Percentiles rank a stretch among this genome's conserved stretches.
Evolutionary conservation across 2,113 vertebrate genomes (phyloP).

Genomic region (Myanophis thanlyinensis): DNA sequence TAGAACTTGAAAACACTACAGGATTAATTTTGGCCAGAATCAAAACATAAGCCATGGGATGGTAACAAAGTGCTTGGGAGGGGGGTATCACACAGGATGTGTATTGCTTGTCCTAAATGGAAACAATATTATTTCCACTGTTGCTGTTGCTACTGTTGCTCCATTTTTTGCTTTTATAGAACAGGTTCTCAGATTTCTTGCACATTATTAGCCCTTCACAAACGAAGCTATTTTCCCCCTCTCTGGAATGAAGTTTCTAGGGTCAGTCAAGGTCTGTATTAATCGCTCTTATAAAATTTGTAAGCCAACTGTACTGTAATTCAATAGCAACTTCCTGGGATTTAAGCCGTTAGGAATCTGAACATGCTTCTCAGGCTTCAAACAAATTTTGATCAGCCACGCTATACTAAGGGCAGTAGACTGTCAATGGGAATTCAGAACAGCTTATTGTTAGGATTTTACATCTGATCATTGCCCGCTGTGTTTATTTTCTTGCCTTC

Average conservation of each 20-base stretch:
- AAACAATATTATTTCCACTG: not conserved
- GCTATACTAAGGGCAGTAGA: not conserved
- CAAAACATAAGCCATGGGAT: not conserved
- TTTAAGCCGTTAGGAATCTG: not conserved
- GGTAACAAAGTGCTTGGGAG: not conserved
- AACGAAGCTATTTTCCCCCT: not conserved
- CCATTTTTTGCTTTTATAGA: not conserved
- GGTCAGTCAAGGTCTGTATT: not conserved
- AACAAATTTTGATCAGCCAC: not conserved
- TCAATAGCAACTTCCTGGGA: not conserved
- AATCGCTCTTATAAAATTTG: not conserved
- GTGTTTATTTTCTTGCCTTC: not conserved
- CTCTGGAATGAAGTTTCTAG: not conserved
- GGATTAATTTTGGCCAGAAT: not conserved
- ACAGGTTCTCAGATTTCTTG: not conserved
- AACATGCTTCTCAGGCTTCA: not conserved
- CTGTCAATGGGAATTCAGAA: not conserved
- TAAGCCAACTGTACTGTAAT: not conserved
- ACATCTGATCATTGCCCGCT: not conserved
- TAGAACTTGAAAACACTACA: not conserved
- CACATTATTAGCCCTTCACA: not conserved
- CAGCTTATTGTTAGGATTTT: not conserved
- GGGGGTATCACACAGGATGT: not conserved
- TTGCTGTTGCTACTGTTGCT: not conserved
- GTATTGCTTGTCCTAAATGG: not conserved